These are phyloP conservation scores for Trichechus manatus DNA, from an alignment of 2,113 vertebrate genomes.

Conservation along the genomic window DNA sequence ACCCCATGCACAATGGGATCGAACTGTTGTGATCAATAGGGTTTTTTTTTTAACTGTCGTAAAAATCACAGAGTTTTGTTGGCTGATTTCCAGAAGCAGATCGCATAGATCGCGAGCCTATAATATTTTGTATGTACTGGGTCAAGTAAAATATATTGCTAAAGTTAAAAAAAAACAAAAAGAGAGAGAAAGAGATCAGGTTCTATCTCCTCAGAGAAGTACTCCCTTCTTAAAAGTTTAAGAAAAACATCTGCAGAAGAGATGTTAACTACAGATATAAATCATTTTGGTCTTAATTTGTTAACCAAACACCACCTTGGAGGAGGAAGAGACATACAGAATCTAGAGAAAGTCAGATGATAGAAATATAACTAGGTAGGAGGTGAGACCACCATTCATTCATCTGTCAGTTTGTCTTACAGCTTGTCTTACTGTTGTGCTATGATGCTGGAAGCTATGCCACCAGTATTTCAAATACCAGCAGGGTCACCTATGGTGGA, in stretches of 20 bases:
- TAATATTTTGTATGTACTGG: not conserved
- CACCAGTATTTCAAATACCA: not conserved
- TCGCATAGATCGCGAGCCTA: not conserved
- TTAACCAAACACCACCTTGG: constrained; percentile 47
- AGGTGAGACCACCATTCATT: not conserved
- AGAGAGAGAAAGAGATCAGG: not conserved
- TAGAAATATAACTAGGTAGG: not conserved
- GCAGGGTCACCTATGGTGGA: not conserved
- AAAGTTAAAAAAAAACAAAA: not conserved
- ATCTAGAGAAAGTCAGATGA: not conserved
- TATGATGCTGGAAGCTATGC: not conserved
- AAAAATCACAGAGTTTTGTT: not conserved
- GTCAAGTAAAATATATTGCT: not conserved
- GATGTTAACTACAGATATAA: not conserved
- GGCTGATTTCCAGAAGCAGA: not conserved
- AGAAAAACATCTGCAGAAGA: constrained; percentile 51
- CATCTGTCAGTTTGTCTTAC: not conserved
- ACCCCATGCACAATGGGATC: not conserved
- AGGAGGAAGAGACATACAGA: not conserved
- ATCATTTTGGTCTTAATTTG: constrained; percentile 40
- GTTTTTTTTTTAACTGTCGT: not conserved
- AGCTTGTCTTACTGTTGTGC: not conserved
- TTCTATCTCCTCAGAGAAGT: constrained; percentile 50
- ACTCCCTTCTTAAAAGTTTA: constrained; percentile 28
- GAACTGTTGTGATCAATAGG: not conserved